These are phyloP conservation scores for Mirza zaza DNA, from an alignment of 2,113 vertebrate species.

Conservation along the genomic window DNA sequence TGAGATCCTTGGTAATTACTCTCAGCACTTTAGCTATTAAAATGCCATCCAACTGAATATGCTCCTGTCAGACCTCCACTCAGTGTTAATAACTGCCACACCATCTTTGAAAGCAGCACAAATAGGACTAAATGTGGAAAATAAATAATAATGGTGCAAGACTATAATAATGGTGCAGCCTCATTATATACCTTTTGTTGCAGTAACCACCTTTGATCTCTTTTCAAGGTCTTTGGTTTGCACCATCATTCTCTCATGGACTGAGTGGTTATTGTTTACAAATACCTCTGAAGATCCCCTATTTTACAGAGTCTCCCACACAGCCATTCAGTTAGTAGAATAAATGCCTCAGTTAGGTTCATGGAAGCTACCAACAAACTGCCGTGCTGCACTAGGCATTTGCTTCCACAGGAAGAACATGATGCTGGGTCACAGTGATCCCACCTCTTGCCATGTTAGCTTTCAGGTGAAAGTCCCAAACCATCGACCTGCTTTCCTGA, in stretches of 20 bases:
- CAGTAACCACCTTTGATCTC: background rate
- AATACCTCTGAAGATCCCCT: background rate
- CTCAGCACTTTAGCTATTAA: constrained; percentile 19
- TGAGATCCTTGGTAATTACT: background rate
- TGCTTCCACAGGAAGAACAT: background rate
- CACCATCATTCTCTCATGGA: background rate
- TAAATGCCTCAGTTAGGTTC: background rate
- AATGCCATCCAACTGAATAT: constrained; percentile 5
- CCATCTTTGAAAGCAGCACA: background rate
- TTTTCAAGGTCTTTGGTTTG: background rate
- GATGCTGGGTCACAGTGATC: background rate
- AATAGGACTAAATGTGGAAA: background rate
- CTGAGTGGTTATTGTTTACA: constrained; percentile 7
- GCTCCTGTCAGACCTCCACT: background rate
- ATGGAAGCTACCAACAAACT: background rate
- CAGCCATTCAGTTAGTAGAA: background rate
- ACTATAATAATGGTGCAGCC: background rate
- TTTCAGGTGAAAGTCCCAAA: background rate
- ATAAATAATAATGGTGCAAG: constrained; percentile 5
- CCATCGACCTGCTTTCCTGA: background rate
- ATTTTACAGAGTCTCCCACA: background rate
- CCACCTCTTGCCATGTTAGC: background rate
- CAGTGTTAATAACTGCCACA: background rate
- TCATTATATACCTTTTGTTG: background rate
- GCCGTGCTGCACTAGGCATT: background rate